These are phyloP conservation scores for Chinchilla lanigera DNA, from an alignment of 2,113 vertebrate genomes.

Conservation along the genomic window DNA sequence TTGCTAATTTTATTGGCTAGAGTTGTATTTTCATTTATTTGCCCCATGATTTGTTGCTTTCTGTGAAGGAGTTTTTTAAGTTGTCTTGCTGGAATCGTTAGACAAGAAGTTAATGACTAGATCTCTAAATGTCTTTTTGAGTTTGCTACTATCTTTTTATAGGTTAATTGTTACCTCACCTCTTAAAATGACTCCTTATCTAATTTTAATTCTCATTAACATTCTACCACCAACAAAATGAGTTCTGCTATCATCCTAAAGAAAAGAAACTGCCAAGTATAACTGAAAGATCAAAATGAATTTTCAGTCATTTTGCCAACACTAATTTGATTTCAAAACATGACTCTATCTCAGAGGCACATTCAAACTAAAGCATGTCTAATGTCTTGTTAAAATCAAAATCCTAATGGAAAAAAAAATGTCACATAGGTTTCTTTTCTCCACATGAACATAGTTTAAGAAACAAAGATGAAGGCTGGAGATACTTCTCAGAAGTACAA, in stretches of 20 bases:
- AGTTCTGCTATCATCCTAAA: neutral
- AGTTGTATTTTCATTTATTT: conserved; percentile 31
- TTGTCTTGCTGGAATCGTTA: neutral
- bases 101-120: neutral
- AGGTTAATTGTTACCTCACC: neutral
- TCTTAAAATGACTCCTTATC: neutral
- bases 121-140: neutral
- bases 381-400: neutral
- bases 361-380: neutral
- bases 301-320: neutral
- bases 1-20: neutral
- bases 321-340: neutral
- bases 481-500: too few species aligned
- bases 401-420: neutral
- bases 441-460: neutral
- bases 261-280: neutral
- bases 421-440: neutral
- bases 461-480: neutral
- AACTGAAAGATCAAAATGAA: neutral
- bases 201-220: conserved; percentile 9
- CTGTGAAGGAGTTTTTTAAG: neutral
- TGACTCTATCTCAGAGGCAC: neutral
- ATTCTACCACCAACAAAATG: neutral
- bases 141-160: neutral
- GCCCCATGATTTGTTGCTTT: neutral